Base-by-base conservation (phyloP, 2,888 invertebrate genomes). In the Eurytoma californica region DNA sequence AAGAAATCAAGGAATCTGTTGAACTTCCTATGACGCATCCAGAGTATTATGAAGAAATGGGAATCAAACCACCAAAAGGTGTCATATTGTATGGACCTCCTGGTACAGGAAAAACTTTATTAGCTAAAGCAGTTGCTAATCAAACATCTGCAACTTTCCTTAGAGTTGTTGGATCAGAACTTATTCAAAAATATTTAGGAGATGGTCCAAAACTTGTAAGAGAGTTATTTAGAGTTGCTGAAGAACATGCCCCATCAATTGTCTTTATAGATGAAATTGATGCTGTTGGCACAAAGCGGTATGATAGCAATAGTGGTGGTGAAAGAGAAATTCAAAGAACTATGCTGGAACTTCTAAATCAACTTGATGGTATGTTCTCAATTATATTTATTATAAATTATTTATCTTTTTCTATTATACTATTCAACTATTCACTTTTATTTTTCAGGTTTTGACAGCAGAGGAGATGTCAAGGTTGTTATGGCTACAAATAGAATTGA, bases 211-310 rank as follows among this genome's bases (percentile, higher is more conserved):
- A 99, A 91, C 92, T 99, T 81, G 99, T 99, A 1, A 93, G 99
- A 76, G 99, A 99, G 89, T 91, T 99, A 80, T 99, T 99, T 91
- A 93, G 99, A 85, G 99, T 99, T n/a, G 99, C 99, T 0, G 99
- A 99, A 89, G 99, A 99, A 89, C 98, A 99, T 92, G 98, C 99
- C 0, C 99, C 99, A 0, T 98, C 99, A 0, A 99, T 99, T 91
- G 98, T 99, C 14, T 99, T 99, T 89, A 99, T 99, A 86, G 99
- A 99, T 92, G 99, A 99, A 93, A 99, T 99, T 86, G 99, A 99
- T 92, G 99, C 99, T 47, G 97, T 99, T 16, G 99, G 99, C 78
- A 99, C 98, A 7, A 99, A 99, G 91, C 94, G 98, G 90, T 99
- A 99, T 90, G 99, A 99, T 88, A 99, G 99, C 0, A 99, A 99